Percentiles rank a stretch among this genome's conserved stretches.
Evolutionary conservation across 2,888 invertebrate species (phyloP).

Genomic region (Lasioglossum lativentre): DNA sequence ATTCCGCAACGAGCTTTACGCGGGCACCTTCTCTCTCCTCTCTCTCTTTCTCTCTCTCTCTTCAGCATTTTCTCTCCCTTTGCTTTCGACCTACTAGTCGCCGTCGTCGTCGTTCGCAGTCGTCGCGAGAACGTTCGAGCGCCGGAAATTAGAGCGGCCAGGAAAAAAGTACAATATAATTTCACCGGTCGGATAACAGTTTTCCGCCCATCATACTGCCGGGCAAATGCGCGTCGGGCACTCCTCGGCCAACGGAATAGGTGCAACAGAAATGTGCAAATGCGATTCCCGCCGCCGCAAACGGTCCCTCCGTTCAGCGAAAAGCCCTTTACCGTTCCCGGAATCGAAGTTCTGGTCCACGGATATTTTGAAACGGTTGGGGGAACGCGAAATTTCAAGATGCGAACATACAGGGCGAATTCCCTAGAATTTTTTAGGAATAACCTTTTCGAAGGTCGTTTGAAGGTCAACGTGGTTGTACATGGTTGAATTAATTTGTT

Average conservation of each 20-base stretch:
- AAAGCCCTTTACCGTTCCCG: background rate
- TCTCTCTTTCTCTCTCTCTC: background rate
- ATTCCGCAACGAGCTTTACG: constrained; percentile 41
- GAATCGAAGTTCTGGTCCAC: background rate
- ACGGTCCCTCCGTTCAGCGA: background rate
- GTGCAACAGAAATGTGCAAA: background rate
- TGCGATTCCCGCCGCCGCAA: background rate
- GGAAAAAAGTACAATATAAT: constrained; percentile 8
- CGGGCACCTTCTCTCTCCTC: background rate
- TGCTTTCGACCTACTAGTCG: background rate
- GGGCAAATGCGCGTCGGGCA: background rate
- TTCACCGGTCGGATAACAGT: constrained; percentile 1
- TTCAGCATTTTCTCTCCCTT: background rate
- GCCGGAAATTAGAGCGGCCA: constrained; percentile 21
- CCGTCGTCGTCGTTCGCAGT: background rate
- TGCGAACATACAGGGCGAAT: no score
- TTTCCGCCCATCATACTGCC: background rate
- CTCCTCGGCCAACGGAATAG: background rate
- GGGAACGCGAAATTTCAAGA: no score
- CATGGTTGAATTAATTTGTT: no score
- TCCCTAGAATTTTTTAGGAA: no score
- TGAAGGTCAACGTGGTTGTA: no score
- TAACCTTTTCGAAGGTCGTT: no score
- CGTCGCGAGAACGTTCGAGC: constrained; percentile 3
- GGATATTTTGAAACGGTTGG: background rate